Conservation (phyloP, 2,888 invertebrate species). For the Callyntrura sp. region DNA sequence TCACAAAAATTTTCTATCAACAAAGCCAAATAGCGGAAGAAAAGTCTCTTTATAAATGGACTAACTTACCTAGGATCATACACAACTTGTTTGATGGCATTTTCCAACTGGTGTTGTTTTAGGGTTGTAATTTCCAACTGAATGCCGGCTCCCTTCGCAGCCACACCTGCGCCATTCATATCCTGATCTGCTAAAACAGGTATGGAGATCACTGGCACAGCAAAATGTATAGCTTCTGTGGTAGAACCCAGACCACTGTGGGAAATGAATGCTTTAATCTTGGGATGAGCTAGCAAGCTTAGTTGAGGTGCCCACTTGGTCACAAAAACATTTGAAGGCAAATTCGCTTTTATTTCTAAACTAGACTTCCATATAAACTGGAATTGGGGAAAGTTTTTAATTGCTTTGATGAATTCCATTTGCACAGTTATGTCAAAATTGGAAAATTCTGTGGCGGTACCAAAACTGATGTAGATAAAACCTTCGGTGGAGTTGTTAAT, state of each 20-base stretch:
- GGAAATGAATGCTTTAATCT: conserved; percentile 78
- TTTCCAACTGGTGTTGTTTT: conserved; percentile 65
- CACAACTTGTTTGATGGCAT: conserved; percentile 52
- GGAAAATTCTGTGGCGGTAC: conserved; percentile 58
- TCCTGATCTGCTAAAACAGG: conserved; percentile 81
- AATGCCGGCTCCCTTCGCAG: conserved; percentile 72
- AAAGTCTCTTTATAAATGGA: neutral
- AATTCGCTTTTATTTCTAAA: neutral
- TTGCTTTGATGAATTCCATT: conserved; percentile 27
- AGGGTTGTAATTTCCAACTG: conserved; percentile 75
- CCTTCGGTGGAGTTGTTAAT: conserved; percentile 45
- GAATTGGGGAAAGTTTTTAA: conserved; percentile 31
- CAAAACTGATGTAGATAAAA: conserved; percentile 66
- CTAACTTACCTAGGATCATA: conserved; percentile 31
- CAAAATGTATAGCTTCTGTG: conserved; percentile 77
- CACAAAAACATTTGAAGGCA: conserved; percentile 50
- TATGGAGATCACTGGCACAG: conserved; percentile 75
- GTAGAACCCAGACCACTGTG: conserved; percentile 79
- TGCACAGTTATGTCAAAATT: conserved; percentile 47
- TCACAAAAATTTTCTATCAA: too few relatives aligned
- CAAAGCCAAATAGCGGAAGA: neutral
- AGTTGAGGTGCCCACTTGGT: conserved; percentile 72
- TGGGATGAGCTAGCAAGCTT: conserved; percentile 76
- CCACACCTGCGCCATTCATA: conserved; percentile 75
- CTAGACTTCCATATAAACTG: conserved; percentile 65